phyloP scores from a whole-genome alignment of 1,140 invertebrate species.

The Anadara kagoshimensis region DNA sequence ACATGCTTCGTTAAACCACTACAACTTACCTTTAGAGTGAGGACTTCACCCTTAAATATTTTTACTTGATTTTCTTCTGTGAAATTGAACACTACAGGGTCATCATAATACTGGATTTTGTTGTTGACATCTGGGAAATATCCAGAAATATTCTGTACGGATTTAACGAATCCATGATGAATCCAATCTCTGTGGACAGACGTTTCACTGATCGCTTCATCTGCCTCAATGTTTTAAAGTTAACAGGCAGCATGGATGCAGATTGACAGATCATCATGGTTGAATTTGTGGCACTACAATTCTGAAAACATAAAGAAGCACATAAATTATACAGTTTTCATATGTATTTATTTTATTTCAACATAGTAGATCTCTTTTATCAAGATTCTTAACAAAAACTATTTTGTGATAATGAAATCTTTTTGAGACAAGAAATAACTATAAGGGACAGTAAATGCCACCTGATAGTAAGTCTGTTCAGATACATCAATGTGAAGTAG shows the following conservation, averaged over 20 bases:
- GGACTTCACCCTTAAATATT: slow-evolving; percentile 93
- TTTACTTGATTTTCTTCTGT: slow-evolving; percentile 81
- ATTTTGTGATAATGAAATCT: background rate
- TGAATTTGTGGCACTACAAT: slow-evolving; percentile 88
- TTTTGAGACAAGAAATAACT: background rate
- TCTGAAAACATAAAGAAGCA: slow-evolving; percentile 59
- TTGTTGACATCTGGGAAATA: slow-evolving; percentile 85
- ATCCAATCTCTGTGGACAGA: slow-evolving; percentile 80
- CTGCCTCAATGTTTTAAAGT: slow-evolving; percentile 53
- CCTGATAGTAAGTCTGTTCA: no score
- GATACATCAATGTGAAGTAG: no score
- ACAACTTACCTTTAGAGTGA: slow-evolving; percentile 88
- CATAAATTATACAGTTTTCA: no score
- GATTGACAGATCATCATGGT: slow-evolving; percentile 97
- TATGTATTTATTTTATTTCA: background rate
- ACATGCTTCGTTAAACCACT: background rate
- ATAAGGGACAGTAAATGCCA: no score
- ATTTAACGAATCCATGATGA: slow-evolving; percentile 97
- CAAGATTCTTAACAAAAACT: background rate
- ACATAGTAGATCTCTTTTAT: background rate
- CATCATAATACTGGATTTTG: slow-evolving; percentile 90
- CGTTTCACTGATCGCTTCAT: slow-evolving; percentile 38
- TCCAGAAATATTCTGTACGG: slow-evolving; percentile 91
- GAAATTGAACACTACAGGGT: slow-evolving; percentile 93
- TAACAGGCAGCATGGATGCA: slow-evolving; percentile 82